Conservation (phyloP, 2,113 vertebrate species). For the Tachycineta bicolor region DNA sequence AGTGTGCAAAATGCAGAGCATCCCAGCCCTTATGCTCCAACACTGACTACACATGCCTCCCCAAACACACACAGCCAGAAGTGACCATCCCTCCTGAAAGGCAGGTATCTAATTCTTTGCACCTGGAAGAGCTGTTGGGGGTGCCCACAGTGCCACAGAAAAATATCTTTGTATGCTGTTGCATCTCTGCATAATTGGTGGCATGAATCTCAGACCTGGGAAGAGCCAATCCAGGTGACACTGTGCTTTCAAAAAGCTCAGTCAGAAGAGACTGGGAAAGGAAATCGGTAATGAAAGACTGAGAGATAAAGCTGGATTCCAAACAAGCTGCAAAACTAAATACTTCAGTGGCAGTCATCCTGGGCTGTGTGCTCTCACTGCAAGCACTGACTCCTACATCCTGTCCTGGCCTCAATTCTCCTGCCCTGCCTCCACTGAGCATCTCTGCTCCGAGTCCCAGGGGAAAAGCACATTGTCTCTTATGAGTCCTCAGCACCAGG, state of each 20-base stretch:
- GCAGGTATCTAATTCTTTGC: background rate
- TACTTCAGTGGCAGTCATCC: background rate
- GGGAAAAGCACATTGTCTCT: background rate
- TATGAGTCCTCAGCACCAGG: background rate
- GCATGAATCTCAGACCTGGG: background rate
- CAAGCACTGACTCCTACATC: accelerated
- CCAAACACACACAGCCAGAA: background rate
- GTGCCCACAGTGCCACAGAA: background rate
- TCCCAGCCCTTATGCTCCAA: background rate
- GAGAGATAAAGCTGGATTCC: background rate
- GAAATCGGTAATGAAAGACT: background rate
- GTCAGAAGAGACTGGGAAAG: background rate
- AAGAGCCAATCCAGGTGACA: background rate
- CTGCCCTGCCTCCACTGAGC: background rate
- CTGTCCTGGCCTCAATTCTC: background rate
- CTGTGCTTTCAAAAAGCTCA: background rate
- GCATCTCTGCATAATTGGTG: background rate
- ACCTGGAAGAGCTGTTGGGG: background rate
- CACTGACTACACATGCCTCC: background rate
- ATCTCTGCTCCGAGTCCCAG: accelerated
- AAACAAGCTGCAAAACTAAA: background rate
- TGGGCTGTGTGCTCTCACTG: background rate
- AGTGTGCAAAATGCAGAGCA: background rate
- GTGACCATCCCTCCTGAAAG: background rate
- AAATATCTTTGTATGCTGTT: background rate